Evolutionary conservation across 2,888 invertebrate genomes (phyloP).

Genomic region (Caenorhabditis wallacei): DNA sequence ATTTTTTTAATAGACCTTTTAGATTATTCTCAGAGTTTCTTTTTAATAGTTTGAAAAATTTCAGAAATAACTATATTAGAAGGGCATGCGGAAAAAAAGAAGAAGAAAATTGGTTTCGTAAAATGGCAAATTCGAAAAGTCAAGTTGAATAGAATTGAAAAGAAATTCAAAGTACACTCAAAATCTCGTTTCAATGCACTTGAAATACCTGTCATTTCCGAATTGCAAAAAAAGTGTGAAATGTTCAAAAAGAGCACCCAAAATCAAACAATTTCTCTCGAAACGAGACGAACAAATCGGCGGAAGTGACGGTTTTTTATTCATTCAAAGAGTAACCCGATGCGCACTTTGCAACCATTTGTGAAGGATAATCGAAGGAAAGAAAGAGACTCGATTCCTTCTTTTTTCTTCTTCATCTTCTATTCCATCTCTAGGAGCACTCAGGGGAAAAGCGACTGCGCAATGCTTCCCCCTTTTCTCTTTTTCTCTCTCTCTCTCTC

Average conservation of each 20-base stretch:
- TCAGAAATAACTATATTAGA: too few species aligned
- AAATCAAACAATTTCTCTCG: slow-evolving; percentile 14
- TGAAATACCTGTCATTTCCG: slow-evolving; percentile 39
- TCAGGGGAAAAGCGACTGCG: slow-evolving; percentile 20
- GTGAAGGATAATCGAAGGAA: slow-evolving; percentile 35
- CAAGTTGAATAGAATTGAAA: too few species aligned
- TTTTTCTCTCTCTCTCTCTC: slow-evolving; percentile 1
- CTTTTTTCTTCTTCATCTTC: slow-evolving; percentile 1
- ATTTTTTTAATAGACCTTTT: too few species aligned
- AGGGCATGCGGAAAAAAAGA: too few species aligned
- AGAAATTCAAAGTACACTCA: slow-evolving; percentile 16
- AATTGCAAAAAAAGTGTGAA: slow-evolving; percentile 37
- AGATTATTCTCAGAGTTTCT: too few species aligned
- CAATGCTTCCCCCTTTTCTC: slow-evolving; percentile 6
- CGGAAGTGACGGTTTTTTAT: background rate
- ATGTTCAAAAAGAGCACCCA: slow-evolving; percentile 34
- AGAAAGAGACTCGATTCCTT: background rate
- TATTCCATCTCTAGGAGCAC: slow-evolving; percentile 30
- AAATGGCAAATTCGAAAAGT: too few species aligned
- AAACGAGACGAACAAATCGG: background rate
- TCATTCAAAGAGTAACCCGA: slow-evolving; percentile 44
- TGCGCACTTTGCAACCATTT: slow-evolving; percentile 2
- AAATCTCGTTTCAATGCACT: slow-evolving; percentile 6
- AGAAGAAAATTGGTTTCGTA: too few species aligned
- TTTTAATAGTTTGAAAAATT: too few species aligned